Evolutionary conservation across 2,113 vertebrate genomes (phyloP), one percentile per base, ranked within the genome.

Genomic region (Centropristis striata): DNA sequence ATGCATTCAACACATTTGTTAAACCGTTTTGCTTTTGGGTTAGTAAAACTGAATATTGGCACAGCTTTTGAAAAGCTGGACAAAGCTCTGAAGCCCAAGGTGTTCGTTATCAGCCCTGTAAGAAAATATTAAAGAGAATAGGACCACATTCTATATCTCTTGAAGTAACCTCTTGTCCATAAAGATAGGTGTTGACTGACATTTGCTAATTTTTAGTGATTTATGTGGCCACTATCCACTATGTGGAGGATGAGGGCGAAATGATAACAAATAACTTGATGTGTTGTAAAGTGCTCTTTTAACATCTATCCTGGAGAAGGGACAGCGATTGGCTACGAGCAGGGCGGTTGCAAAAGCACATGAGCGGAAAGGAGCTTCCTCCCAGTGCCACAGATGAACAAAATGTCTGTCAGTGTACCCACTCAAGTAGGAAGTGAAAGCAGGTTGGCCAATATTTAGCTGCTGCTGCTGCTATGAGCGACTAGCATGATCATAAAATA

Each of bases 371-470:
- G 53, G 28, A 42, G 67, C 39, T 84, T 87, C 71, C 74, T 79
- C 50, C 59, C 44, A 20, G 37, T 49, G 54, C 57, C 57, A 57
- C 51, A 64, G 59, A 7, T 37, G 49, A 71, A 83, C 64, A 78
- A 51, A 68, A 23, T 61, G 41, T 68, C 49, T 50, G 20, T 51
- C 51, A 76, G 61, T 58, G 50, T 44, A 57, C 58, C 57, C 50
- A 59, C 71, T 66, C 21, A 75, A 75, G 80, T 73, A 80, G 84
- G 78, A 84, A 78, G 78, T 81, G 87, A 85, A 81, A 85, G 74
- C 67, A 71, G 67, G 63, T 59, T 71, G 44, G n/a, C 75, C 28
- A 55, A 46, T 53, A 59, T n/a, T n/a, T 32, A 32, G 3, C 6
- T 4, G 57, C 58, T 75, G 47, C 68, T 42, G 51, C 49, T 47